Base-by-base conservation (phyloP, 2,797 vertebrate species). In the Gastrophryne carolinensis region DNA sequence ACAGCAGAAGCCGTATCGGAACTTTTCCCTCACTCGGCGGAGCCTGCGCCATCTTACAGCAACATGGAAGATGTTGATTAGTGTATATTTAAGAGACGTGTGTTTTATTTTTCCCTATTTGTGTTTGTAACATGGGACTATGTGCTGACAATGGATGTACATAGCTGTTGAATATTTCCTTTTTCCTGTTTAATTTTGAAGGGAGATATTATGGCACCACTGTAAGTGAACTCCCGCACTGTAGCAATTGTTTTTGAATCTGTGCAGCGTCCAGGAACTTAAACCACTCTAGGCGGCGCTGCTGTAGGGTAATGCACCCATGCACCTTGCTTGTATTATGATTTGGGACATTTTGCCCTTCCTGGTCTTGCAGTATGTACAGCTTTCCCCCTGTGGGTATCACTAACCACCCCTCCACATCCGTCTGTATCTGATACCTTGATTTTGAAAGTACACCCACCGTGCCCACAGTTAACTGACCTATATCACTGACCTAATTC, bases 51-150 rank as follows among this genome's bases (percentile, higher is more conserved):
- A 8, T 96, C 95, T 76, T 97, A 97, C 91, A 96, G 95, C 93
- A 97, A 95, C 93, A 98, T 99, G 96, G 96, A 98, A 88, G 96
- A 99, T 87, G 96, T 99, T 86, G 97, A 99, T 89, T 99, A 79
- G 79, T 5, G 0, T 47, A 0, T 7, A 19, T 44, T 37, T 27
- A 26, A 17, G 15, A 66, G 5, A 26, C 3, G 23, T 23, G 23
- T 52, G 19, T 1, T 53, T n/a, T 54, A 27, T 58, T 54, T 52
- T 54, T 27, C 2, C 29, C 17, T 7, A 21, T 2, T 53, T 24
- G 56, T 54, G 24, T 58, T 27, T 64, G 32, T 73, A 30, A 30
- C 60, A 23, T 11, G 27, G 23, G 37, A 62, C 52, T 19, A 10
- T 4, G 29, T 12, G 17, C 65, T 32, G 37, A 41, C 49, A 49